Base-by-base conservation (phyloP, 2,888 invertebrate species). In the Meteorus cinctellus region DNA sequence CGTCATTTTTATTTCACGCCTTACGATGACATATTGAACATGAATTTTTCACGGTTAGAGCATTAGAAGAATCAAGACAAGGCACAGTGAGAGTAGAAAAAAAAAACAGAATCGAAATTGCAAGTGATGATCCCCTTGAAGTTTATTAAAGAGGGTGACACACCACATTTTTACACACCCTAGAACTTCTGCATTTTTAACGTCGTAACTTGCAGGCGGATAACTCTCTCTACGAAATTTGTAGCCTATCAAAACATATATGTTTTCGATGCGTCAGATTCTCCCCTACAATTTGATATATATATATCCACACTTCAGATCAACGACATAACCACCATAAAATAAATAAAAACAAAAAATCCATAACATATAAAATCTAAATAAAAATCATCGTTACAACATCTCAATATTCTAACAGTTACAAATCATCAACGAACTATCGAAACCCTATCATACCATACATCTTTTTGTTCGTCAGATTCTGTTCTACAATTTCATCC, bases 131-230 rank as follows among this genome's bases (percentile, higher is more conserved):
- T 55, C 19, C 55, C 19, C 55, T 55, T 55, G 55, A 55, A 55
- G n/a, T 55, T 19, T 55, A 19, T 19, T 19, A 55, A 19, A 55
- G 55, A 19, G 55, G 55, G 55, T 55, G 19, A 55, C 55, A 55
- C 55, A 55, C 55, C 55, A 19, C 55, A 55, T 55, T 55, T 55
- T 19, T 55, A 55, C 19, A 55, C 55, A 55, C 55, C 55, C 55
- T 6, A 24, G 1, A 55, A 55, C 5, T 55, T 6, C 19, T 55
- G 55, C 19, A 55, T 55, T 55, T 55, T 55, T 19, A 55, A 55
- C 55, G n/a, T 55, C 19, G 8, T 55, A 55, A 55, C 19, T 4
- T 48, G 12, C 8, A 41, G 41, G 41, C 41, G 12, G 41, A 41
- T 34, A 34, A 34, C 34, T 41, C 41, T 41, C 12, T 8, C 41